Percentiles rank a stretch among this genome's conserved stretches.
Conservation (phyloP, 2,797 vertebrate genomes). For the Synanceia verrucosa region DNA sequence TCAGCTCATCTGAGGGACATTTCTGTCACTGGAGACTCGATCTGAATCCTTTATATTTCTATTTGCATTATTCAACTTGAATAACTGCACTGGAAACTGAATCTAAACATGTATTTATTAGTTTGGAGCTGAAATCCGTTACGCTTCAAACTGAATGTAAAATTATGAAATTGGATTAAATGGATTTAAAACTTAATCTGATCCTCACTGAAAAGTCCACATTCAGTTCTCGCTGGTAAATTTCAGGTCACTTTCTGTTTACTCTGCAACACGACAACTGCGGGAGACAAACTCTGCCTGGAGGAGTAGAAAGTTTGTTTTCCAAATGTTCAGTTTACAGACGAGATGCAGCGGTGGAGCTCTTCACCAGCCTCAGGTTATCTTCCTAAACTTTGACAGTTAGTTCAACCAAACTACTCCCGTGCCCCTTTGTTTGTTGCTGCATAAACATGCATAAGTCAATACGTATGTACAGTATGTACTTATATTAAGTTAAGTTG, state of each 20-base stretch:
- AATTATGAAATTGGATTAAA: not conserved
- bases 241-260: no score
- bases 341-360: no score
- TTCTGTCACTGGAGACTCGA: not conserved
- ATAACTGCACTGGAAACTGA: not conserved
- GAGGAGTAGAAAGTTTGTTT: not conserved
- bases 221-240: not conserved
- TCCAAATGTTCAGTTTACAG: not conserved
- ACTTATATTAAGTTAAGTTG: not conserved
- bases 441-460: no score
- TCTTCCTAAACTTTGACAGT: no score
- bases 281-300: not conserved
- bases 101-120: not conserved
- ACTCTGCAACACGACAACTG: not conserved
- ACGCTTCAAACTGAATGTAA: not conserved
- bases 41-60: accelerated
- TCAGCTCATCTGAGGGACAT: constrained; percentile 5
- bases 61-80: not conserved
- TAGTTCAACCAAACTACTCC: no score
- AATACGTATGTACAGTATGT: no score
- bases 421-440: no score
- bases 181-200: not conserved
- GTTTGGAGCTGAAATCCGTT: not conserved
- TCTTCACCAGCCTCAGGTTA: no score
- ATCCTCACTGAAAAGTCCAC: not conserved